These are phyloP conservation scores for Endotricha flammealis DNA, from an alignment of 2,888 invertebrate species.

Conservation along the genomic window DNA sequence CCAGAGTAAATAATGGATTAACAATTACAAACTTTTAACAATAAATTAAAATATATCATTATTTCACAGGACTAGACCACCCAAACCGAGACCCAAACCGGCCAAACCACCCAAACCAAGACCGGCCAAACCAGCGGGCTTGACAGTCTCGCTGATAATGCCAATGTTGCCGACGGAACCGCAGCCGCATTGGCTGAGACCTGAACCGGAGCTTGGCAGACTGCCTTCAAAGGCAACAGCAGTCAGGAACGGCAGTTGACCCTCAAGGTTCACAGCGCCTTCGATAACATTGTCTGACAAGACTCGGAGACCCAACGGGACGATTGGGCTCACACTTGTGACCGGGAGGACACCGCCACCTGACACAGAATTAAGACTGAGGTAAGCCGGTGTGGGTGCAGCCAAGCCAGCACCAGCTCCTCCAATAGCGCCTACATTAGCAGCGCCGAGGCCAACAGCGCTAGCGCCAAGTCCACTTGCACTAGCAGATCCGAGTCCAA, in stretches of 20 bases:
- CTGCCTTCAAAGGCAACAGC: conserved; percentile 38
- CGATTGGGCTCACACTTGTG: conserved; percentile 1
- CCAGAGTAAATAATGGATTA: too few species aligned
- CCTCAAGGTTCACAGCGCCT: conserved; percentile 1
- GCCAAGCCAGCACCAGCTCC: conserved; percentile 1
- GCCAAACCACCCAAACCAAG: conserved; percentile 10
- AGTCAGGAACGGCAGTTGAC: conserved; percentile 32
- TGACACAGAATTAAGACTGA: conserved; percentile 15
- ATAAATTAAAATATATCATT: too few species aligned
- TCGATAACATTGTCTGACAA: conserved; percentile 8
- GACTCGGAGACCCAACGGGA: conserved; percentile 1
- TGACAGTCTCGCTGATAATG: conserved; percentile 24
- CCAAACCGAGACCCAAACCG: conserved; percentile 3
- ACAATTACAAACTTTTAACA: too few species aligned
- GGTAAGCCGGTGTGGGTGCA: conserved; percentile 3
- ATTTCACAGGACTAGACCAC: too few species aligned
- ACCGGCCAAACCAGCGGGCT: conserved; percentile 15
- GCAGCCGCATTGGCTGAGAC: conserved; percentile 41
- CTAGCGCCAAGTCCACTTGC: background rate
- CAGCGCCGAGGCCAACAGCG: conserved; percentile 7
- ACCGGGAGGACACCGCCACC: conserved; percentile 7
- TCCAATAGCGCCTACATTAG: background rate
- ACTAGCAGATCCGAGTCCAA: background rate
- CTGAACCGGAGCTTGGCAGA: conserved; percentile 37
- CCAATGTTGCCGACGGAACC: conserved; percentile 30